Percentiles rank a stretch among this genome's conserved stretches.
Conservation (phyloP, 1,140 invertebrate genomes). For the Macrobrachium rosenbergii region DNA sequence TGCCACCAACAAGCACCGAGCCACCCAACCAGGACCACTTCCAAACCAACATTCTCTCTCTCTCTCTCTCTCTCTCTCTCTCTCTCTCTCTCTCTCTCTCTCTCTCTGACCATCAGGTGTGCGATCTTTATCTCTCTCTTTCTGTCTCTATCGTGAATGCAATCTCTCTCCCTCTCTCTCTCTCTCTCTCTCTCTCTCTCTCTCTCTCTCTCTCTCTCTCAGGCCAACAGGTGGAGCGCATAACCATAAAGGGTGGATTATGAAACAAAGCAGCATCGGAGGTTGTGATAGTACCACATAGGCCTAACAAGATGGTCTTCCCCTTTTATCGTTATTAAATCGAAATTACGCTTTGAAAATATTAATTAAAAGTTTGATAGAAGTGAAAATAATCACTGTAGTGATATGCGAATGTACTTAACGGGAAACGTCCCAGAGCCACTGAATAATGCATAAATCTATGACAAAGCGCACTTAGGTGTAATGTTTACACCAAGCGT, state of each 20-base stretch:
- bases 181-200: constrained; percentile 18
- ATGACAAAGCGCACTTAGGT: too few relatives aligned
- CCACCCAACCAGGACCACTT: too few relatives aligned
- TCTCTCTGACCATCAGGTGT: not conserved
- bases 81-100: not conserved
- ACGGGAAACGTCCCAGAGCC: too few relatives aligned
- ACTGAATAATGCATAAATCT: too few relatives aligned
- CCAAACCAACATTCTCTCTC: not conserved
- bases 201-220: constrained; percentile 34
- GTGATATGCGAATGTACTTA: too few relatives aligned
- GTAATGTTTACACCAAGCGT: too few relatives aligned
- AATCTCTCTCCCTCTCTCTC: constrained; percentile 33
- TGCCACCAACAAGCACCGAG: too few relatives aligned
- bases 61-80: constrained; percentile 28
- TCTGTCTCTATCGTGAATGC: not conserved
- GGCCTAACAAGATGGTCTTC: too few relatives aligned
- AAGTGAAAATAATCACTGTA: too few relatives aligned
- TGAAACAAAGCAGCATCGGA: not conserved
- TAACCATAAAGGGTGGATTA: not conserved
- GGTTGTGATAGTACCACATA: not conserved
- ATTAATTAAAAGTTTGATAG: too few relatives aligned
- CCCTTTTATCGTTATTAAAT: too few relatives aligned
- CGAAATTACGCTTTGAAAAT: too few relatives aligned
- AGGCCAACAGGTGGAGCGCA: not conserved
- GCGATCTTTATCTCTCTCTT: not conserved